Percentiles rank a stretch among this genome's conserved stretches.
phyloP scores from a whole-genome alignment of 2,113 vertebrate genomes.

The Datnioides undecimradiatus region DNA sequence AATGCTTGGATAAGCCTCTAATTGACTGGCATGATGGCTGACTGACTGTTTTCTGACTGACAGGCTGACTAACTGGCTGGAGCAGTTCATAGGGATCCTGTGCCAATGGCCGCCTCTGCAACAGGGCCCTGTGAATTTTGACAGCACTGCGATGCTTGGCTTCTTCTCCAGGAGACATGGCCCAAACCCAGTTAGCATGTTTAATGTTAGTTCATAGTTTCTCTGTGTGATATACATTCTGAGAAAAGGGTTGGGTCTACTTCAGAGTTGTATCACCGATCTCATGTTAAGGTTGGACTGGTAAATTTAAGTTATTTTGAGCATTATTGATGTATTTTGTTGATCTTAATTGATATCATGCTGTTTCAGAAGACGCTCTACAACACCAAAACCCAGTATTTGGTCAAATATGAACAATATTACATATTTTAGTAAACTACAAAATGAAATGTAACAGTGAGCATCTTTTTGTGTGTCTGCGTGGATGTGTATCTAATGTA shows the following conservation, averaged over 20 bases:
- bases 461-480: neutral
- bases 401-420: neutral
- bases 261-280: neutral
- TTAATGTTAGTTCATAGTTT: constrained; percentile 13
- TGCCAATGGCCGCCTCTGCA: constrained; percentile 65
- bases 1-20: constrained; percentile 3
- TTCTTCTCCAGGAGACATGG: constrained; percentile 68
- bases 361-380: neutral
- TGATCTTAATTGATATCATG: neutral
- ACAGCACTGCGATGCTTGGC: constrained; percentile 77
- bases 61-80: constrained; percentile 20
- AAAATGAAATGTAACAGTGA: neutral
- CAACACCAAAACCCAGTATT: neutral
- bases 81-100: constrained; percentile 54
- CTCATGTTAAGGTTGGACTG: neutral
- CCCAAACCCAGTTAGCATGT: constrained; percentile 40
- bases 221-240: constrained; percentile 32
- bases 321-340: neutral
- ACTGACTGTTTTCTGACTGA: constrained; percentile 48
- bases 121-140: constrained; percentile 82
- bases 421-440: neutral
- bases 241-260: neutral
- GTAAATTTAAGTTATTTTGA: neutral
- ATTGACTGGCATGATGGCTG: constrained; percentile 9
- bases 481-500: neutral